Evolutionary conservation across 2,797 vertebrate species (phyloP), one percentile per base, ranked within the genome.

Genomic region (Eupleurogrammus muticus): DNA sequence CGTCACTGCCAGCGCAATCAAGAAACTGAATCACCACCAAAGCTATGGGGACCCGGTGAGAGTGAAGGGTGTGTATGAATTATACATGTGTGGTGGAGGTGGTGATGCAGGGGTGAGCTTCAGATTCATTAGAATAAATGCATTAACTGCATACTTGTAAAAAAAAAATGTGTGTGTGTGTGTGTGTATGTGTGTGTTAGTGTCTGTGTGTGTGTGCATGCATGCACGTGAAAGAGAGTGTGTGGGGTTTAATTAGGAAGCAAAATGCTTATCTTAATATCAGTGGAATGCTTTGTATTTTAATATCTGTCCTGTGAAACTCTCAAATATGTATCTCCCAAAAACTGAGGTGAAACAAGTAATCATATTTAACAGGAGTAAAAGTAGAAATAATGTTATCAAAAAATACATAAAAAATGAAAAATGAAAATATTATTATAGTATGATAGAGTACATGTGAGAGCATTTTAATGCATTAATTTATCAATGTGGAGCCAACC

Each of bases 51-150:
- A 70, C 34, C 40, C 20, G 14, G 74, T 46, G 74, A 55, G 46
- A 66, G 47, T 68, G 48, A 16, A 59, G 67, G 56, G 52, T 34
- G 85, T 56, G 60, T 14, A 89, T 89, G 79, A 89, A 89, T 87
- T 86, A 87, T 84, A 77, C 84, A 89, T 90, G 73, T 81, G 72
- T 68, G 34, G n/a, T 28, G 53, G 59, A 54, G 24, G 75, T 40
- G 64, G 40, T 8, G 20, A 54, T 16, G 70, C n/a, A 70, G 67
- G 40, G 69, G 35, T 19, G 65, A 61, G 61, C 19, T 71, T 64
- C 49, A 72, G 34, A 84, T 88, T 87, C 86, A 69, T 86, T 65
- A 50, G 80, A 90, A 90, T 87, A 87, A 87, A 89, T 88, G 78
- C 85, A 89, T 73, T 75, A 83, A 73, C 62, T 36, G 13, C 52